Evolutionary conservation across 30 jellyfish, hydroid and myxozoan species (phyloP).

Genomic region (Turritopsis rubra): DNA sequence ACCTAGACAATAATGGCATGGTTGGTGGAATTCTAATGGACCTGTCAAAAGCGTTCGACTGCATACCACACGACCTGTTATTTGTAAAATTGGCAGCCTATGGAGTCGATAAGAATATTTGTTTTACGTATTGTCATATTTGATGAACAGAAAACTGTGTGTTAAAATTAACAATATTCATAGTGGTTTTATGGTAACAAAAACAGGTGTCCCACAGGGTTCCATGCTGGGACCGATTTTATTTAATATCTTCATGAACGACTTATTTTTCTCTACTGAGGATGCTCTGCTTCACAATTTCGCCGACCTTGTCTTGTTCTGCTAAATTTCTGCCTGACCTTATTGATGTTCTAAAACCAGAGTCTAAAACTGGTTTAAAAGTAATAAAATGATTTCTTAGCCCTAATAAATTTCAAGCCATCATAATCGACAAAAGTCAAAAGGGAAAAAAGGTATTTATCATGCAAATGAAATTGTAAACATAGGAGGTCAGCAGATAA

Average conservation of each 20-base stretch:
- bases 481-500: too few species aligned
- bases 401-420: too few species aligned
- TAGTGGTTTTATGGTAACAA: background rate
- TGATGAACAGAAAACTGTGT: background rate
- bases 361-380: too few species aligned
- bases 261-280: too few species aligned
- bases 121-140: background rate
- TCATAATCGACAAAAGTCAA: too few species aligned
- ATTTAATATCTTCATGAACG: background rate
- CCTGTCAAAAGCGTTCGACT: background rate
- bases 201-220: background rate
- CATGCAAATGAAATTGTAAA: too few species aligned
- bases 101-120: background rate
- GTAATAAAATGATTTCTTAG: too few species aligned
- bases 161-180: background rate
- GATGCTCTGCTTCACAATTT: too few species aligned
- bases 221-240: background rate
- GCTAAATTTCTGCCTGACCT: too few species aligned
- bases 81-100: background rate
- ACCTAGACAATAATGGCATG: background rate
- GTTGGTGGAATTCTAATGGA: background rate
- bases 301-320: too few species aligned
- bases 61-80: background rate
- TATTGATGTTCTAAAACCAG: too few species aligned
- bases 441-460: too few species aligned